Conservation (phyloP, 2,797 vertebrate species). For the Enteromius fasciolatus region DNA sequence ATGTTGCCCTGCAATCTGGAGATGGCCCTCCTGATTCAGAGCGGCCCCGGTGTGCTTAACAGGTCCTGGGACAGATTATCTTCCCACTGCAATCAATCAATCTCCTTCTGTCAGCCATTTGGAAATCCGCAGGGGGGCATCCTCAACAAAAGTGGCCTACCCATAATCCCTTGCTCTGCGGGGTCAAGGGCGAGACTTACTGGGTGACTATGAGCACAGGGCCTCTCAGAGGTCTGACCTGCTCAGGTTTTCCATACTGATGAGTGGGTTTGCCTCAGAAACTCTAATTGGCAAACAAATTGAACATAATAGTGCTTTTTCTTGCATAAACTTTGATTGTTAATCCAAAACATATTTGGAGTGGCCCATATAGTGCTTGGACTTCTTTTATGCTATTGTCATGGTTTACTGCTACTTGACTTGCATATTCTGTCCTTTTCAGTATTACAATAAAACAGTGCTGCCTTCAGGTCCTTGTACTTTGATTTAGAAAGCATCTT, state of each 20-base stretch:
- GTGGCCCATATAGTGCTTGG: not conserved
- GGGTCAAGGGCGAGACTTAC: constrained; percentile 28
- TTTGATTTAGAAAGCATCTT: not conserved
- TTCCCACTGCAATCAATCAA: constrained; percentile 53
- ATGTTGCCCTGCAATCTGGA: constrained; percentile 24
- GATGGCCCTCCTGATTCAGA: constrained; percentile 8
- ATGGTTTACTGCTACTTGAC: not conserved
- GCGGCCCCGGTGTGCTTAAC: constrained; percentile 21
- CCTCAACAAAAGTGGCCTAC: constrained; percentile 34
- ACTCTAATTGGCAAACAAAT: constrained; percentile 20
- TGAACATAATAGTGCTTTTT: constrained; percentile 22
- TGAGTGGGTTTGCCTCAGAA: constrained; percentile 13
- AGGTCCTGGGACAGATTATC: constrained; percentile 47
- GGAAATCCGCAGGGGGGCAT: constrained; percentile 49
- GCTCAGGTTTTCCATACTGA: constrained; percentile 27
- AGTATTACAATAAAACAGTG: not conserved
- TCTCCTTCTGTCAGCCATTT: constrained; percentile 54
- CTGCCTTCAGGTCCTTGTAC: constrained; percentile 5
- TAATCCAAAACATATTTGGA: constrained; percentile 18
- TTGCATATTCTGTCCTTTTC: not conserved
- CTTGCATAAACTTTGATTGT: constrained; percentile 1
- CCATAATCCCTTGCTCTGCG: constrained; percentile 14
- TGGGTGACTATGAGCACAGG: not conserved
- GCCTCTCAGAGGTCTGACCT: constrained; percentile 16
- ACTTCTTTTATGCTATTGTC: not conserved